phyloP scores from a whole-genome alignment of 2,888 invertebrate species.

The Ariolimax columbianus region DNA sequence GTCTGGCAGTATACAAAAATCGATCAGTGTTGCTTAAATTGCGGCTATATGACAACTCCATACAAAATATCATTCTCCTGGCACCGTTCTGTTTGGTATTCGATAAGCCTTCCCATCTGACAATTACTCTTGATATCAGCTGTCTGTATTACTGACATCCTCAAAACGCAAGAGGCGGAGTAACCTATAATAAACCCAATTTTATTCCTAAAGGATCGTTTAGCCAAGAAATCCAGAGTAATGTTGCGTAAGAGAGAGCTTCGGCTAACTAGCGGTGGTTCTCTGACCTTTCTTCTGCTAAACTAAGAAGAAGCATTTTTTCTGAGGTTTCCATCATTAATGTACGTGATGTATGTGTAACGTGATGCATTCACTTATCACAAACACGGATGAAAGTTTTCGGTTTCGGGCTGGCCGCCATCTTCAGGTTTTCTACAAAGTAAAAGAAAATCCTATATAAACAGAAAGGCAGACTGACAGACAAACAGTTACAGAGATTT shows the following conservation, averaged over 20 bases:
- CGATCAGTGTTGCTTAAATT: not conserved
- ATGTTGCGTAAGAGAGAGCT: not conserved
- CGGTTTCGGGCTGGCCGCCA: too few relatives aligned
- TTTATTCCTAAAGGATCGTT: not conserved
- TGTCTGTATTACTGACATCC: not conserved
- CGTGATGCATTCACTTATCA: too few relatives aligned
- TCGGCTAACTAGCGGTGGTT: not conserved
- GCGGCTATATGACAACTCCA: not conserved
- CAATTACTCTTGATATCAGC: not conserved
- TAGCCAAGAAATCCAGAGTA: not conserved
- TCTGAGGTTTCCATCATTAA: not conserved
- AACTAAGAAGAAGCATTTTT: not conserved
- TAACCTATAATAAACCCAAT: not conserved
- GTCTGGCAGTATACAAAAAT: not conserved
- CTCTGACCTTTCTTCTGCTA: not conserved
- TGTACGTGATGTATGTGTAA: too few relatives aligned
- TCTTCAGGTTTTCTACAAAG: too few relatives aligned
- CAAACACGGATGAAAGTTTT: too few relatives aligned
- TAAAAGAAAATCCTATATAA: too few relatives aligned
- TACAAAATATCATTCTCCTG: not conserved
- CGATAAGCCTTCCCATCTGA: not conserved
- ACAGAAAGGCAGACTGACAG: too few relatives aligned
- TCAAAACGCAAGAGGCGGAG: not conserved
- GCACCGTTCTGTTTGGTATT: not conserved
- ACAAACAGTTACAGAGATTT: constrained; percentile 8